These are phyloP conservation scores for Littorina saxatilis DNA, from an alignment of 1,140 invertebrate species.

Conservation along the genomic window DNA sequence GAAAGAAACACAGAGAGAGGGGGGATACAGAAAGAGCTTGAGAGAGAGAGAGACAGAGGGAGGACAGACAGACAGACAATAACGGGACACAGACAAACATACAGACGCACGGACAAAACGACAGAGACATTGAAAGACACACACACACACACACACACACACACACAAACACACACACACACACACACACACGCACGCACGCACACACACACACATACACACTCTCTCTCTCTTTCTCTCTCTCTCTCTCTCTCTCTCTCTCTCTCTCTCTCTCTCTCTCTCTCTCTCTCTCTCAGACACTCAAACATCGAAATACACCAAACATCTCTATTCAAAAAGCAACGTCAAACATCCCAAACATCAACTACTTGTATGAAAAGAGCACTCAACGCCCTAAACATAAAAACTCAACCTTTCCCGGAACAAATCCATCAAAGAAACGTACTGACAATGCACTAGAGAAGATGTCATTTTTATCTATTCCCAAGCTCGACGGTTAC, in stretches of 20 bases:
- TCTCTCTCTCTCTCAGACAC: neutral
- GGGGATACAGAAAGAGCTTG: too few relatives aligned
- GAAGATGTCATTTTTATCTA: too few relatives aligned
- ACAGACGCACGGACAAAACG: neutral
- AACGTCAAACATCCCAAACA: too few relatives aligned
- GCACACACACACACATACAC: neutral
- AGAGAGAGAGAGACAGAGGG: neutral
- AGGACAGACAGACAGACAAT: neutral
- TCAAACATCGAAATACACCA: neutral
- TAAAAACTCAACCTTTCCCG: too few relatives aligned
- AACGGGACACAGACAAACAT: neutral
- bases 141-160: constrained; percentile 1
- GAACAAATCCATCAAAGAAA: too few relatives aligned
- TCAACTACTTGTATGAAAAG: too few relatives aligned
- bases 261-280: neutral
- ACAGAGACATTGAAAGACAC: neutral
- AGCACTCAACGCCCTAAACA: too few relatives aligned
- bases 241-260: neutral
- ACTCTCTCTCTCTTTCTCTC: neutral
- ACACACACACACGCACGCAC: neutral
- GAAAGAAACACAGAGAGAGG: neutral
- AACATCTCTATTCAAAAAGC: too few relatives aligned
- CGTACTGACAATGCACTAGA: too few relatives aligned
- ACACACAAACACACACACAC: neutral
- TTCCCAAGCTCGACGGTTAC: too few relatives aligned